Conservation (phyloP, 2,888 invertebrate genomes). For the Tetragonula carbonaria region DNA sequence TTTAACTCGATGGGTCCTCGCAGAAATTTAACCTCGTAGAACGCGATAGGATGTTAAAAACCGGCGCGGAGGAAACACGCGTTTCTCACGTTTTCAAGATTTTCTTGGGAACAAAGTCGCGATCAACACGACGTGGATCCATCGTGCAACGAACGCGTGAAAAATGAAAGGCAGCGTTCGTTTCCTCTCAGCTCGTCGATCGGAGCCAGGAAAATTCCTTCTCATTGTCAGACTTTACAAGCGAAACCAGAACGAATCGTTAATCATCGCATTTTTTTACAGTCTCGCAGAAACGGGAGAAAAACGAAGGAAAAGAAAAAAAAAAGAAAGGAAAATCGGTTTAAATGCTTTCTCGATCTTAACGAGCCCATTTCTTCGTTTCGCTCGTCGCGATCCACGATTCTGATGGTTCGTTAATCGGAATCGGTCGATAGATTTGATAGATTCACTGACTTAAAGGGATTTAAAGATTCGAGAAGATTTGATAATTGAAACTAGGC, state of each 20-base stretch:
- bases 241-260: constrained; percentile 52
- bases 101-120: constrained; percentile 46
- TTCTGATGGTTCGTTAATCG: neutral
- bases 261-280: constrained; percentile 5
- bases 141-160: constrained; percentile 35
- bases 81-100: constrained; percentile 54
- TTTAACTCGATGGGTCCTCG: too few species aligned
- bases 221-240: constrained; percentile 9
- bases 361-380: constrained; percentile 3
- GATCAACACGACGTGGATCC: neutral
- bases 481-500: too few species aligned
- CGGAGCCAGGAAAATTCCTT: constrained; percentile 46
- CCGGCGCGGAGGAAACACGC: neutral
- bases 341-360: neutral
- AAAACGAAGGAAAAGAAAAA: too few species aligned
- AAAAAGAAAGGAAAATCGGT: too few species aligned
- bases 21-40: too few species aligned
- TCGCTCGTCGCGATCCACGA: neutral
- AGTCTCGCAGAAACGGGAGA: too few species aligned
- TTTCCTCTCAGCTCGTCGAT: constrained; percentile 20
- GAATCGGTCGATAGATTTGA: neutral
- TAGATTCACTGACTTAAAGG: too few species aligned
- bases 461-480: too few species aligned
- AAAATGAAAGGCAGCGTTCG: constrained; percentile 43
- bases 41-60: neutral